Percentiles rank a stretch among this genome's conserved stretches.
Conservation (phyloP, 2,888 invertebrate species). For the Chrysodeixis includens region DNA sequence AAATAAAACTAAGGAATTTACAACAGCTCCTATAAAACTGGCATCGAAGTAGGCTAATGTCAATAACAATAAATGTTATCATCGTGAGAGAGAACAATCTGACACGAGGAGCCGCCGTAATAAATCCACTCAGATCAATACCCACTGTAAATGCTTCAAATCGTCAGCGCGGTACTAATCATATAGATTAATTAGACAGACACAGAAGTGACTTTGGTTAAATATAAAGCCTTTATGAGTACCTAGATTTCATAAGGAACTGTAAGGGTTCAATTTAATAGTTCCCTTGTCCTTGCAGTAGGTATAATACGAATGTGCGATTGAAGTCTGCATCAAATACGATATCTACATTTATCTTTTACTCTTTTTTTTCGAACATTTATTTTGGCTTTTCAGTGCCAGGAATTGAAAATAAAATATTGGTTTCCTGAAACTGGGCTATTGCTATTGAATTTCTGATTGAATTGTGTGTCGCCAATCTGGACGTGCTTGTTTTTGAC, state of each 20-base stretch:
- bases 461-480: too few relatives aligned
- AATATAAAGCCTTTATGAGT: neutral
- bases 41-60: slow-evolving; percentile 53
- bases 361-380: too few relatives aligned
- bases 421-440: too few relatives aligned
- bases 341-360: too few relatives aligned
- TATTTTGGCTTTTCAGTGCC: too few relatives aligned
- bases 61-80: slow-evolving; percentile 65
- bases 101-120: slow-evolving; percentile 68
- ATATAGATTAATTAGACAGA: slow-evolving; percentile 51
- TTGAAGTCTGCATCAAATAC: too few relatives aligned
- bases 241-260: neutral
- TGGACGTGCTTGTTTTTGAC: too few relatives aligned
- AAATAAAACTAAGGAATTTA: slow-evolving; percentile 48
- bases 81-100: slow-evolving; percentile 74
- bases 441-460: too few relatives aligned
- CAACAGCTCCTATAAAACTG: slow-evolving; percentile 46
- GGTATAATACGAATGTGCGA: too few relatives aligned
- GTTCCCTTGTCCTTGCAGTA: too few relatives aligned
- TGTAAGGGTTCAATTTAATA: too few relatives aligned
- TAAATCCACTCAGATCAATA: slow-evolving; percentile 85
- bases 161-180: slow-evolving; percentile 63
- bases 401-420: too few relatives aligned
- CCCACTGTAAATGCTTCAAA: slow-evolving; percentile 81
- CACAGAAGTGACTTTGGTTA: slow-evolving; percentile 37